Conservation (phyloP, 2,888 invertebrate genomes). For the Spodoptera exigua region DNA sequence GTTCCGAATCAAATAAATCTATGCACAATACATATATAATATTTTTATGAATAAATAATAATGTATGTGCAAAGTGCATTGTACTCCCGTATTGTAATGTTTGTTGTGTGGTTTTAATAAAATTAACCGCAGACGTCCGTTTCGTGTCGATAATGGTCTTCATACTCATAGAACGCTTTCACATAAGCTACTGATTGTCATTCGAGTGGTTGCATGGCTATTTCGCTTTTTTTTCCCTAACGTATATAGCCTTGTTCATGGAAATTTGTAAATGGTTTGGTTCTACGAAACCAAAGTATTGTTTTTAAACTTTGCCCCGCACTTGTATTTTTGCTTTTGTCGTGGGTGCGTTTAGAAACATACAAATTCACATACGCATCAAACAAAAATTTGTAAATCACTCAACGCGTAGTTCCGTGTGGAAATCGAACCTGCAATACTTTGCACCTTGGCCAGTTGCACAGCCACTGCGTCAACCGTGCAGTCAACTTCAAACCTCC, state of each 20-base stretch:
- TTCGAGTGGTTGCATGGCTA: conserved; percentile 31
- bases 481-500: too few species aligned
- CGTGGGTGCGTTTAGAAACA: too few species aligned
- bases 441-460: too few species aligned
- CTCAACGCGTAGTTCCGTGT: too few species aligned
- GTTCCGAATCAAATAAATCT: conserved; percentile 1
- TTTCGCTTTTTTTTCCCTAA: conserved; percentile 19
- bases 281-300: too few species aligned
- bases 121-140: conserved; percentile 43
- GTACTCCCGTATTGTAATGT: conserved; percentile 40
- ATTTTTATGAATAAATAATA: conserved; percentile 23
- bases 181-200: conserved; percentile 38
- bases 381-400: too few species aligned
- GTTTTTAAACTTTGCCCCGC: too few species aligned
- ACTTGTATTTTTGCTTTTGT: too few species aligned
- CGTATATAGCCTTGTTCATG: not conserved
- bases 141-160: conserved; percentile 55
- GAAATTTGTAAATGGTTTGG: too few species aligned
- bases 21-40: conserved; percentile 8
- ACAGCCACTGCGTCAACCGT: too few species aligned
- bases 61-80: conserved; percentile 45
- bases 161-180: conserved; percentile 43
- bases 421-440: too few species aligned
- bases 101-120: conserved; percentile 53
- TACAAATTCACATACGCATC: too few species aligned